A percentile compares a stretch with the other conserved stretches of the same genome.
Evolutionary conservation across 2,888 invertebrate species (phyloP).

Genomic region (Epirrhoe tristata): DNA sequence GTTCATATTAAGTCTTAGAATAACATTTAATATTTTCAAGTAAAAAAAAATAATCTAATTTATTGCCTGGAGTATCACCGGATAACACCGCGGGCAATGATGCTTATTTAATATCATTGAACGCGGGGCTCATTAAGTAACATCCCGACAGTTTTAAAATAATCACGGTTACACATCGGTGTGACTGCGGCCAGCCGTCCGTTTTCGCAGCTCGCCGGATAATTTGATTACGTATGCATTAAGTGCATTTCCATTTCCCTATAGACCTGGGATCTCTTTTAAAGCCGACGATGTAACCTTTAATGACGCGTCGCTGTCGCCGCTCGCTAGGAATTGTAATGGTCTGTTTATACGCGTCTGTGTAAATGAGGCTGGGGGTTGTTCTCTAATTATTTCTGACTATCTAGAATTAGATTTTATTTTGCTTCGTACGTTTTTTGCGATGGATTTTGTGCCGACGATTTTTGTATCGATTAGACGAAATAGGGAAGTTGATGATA

Average conservation of each 20-base stretch:
- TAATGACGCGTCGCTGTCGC: constrained; percentile 54
- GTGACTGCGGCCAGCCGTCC: constrained; percentile 37
- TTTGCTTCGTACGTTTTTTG: neutral
- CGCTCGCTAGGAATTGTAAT: constrained; percentile 50
- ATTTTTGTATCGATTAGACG: neutral
- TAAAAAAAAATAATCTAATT: no score
- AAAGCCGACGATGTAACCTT: constrained; percentile 64
- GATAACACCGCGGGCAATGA: no score
- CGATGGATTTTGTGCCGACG: neutral
- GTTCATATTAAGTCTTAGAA: no score
- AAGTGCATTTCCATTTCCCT: constrained; percentile 81
- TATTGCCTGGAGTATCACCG: no score
- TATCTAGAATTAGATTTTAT: neutral
- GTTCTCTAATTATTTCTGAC: neutral
- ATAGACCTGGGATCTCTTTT: constrained; percentile 69
- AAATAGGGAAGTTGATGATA: neutral
- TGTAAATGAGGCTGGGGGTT: constrained; percentile 35
- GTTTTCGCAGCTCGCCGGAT: constrained; percentile 54
- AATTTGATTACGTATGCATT: constrained; percentile 84
- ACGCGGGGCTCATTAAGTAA: no score
- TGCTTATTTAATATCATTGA: no score
- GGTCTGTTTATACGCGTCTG: constrained; percentile 46
- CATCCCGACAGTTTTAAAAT: no score
- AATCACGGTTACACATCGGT: constrained; percentile 36
- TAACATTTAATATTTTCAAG: no score